Evolutionary conservation across 1,140 invertebrate genomes (phyloP), one percentile per base, ranked within the genome.

Genomic region (Centruroides sculpturatus): DNA sequence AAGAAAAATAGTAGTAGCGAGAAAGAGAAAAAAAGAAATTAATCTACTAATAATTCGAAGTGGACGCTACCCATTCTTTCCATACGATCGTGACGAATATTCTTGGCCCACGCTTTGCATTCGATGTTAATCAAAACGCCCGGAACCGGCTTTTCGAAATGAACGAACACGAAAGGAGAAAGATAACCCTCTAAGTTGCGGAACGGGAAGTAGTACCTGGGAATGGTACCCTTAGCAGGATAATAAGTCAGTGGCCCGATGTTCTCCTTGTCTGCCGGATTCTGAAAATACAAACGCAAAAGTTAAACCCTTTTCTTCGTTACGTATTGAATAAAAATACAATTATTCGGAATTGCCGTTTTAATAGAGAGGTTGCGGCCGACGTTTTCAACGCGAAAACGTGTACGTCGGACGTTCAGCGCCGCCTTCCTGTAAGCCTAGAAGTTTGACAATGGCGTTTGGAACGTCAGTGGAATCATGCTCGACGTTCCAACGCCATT

Each of bases 91-190:
- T 92, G 89, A 56, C 79, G 71, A 68, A 97, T 95, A 77, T 96
- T 96, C 71, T 84, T 83, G 66, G 92, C 92, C 89, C 90, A 96
- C 65, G 90, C 91, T 80, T 92, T 92, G 80, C 92, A 95, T 76
- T 94, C 91, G 75, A 95, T 88, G 78, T 94, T 93, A 76, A 96
- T 91, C 65, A 95, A 79, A 35, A 93, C 86, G 55, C 88, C 87
- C 70, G 83, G 86, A 85, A 75, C 79, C 61, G 87, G 87, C 67
- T 85, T 80, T 63, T 81, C 73, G 67, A 94, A 87, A 69, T 89
- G 84, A 11, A 92, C 81, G 62, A 90, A 89, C 10, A 94, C 85
- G 36, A 94, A 74, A 0, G 92, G 91, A 70, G 87, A 89, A 9
- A 89, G 76, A 69, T 94, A 94, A 46, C 88, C 89, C 68, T 85